A percentile compares a stretch with the other conserved stretches of the same genome.
Conservation (phyloP, 2,888 invertebrate genomes). For the Mamestra brassicae region DNA sequence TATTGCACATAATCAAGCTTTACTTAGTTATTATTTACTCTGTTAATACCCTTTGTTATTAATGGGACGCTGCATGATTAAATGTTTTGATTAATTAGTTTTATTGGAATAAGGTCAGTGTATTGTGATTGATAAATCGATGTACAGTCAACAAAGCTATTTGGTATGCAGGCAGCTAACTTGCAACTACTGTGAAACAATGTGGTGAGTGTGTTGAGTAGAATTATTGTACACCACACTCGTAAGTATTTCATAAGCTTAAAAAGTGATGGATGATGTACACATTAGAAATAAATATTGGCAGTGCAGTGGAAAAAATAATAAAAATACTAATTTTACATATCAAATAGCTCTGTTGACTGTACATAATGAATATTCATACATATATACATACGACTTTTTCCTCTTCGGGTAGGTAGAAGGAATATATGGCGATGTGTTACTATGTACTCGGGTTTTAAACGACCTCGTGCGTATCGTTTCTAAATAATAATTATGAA, state of each 20-base stretch:
- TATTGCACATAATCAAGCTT: slow-evolving; percentile 18
- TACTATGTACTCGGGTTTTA: neutral
- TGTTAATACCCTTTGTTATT: slow-evolving; percentile 14
- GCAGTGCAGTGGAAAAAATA: no score
- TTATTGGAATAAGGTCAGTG: slow-evolving; percentile 4
- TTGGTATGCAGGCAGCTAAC: no score
- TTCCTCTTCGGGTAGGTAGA: neutral
- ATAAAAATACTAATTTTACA: no score
- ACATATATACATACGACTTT: neutral
- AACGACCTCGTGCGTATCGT: neutral
- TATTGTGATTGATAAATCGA: slow-evolving; percentile 11
- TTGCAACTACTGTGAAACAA: no score
- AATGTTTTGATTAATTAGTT: slow-evolving; percentile 25
- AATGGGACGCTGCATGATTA: neutral
- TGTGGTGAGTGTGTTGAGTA: no score
- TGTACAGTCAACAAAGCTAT: no score
- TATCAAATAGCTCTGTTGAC: no score
- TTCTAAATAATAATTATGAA: neutral
- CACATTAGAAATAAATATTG: no score
- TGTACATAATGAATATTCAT: neutral
- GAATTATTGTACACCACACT: no score
- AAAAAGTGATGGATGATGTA: no score
- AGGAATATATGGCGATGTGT: neutral
- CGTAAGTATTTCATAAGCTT: no score
- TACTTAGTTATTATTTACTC: slow-evolving; percentile 10